Percentiles rank a stretch among this genome's conserved stretches.
Conservation (phyloP, 2,797 vertebrate genomes). For the Cetoscarus ocellatus region DNA sequence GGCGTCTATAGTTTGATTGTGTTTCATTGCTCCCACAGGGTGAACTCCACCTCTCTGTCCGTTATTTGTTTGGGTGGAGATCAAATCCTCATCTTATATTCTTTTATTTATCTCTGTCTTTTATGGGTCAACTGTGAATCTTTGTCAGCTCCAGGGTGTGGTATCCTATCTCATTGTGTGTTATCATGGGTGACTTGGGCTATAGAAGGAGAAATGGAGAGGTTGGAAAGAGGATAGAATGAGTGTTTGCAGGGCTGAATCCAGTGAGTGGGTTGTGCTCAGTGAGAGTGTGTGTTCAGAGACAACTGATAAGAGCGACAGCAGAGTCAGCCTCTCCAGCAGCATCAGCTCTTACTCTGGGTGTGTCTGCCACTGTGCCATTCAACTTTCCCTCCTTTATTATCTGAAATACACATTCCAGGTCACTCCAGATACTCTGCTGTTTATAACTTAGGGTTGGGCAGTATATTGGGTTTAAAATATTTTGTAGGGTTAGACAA, state of each 20-base stretch:
- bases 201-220: constrained; percentile 41
- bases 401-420: constrained; percentile 29
- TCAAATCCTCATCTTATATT: constrained; percentile 29
- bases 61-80: constrained; percentile 50
- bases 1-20: constrained; percentile 21
- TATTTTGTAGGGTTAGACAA: no score
- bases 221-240: constrained; percentile 27
- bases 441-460: no score
- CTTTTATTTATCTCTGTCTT: constrained; percentile 44
- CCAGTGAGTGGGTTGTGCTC: constrained; percentile 36
- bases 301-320: constrained; percentile 65
- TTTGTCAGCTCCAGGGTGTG: constrained; percentile 59
- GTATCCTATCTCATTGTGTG: constrained; percentile 65
- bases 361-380: constrained; percentile 43
- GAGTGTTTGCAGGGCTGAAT: constrained; percentile 31
- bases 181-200: constrained; percentile 63
- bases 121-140: constrained; percentile 49
- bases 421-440: no score
- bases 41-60: constrained; percentile 39
- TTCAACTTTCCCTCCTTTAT: constrained; percentile 36
- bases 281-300: constrained; percentile 33
- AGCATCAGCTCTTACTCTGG: constrained; percentile 70
- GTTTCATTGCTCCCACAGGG: constrained; percentile 47
- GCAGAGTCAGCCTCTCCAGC: constrained; percentile 27
- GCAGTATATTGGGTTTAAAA: no score